Evolutionary conservation across 2,113 vertebrate genomes (phyloP), one percentile per base, ranked within the genome.

Genomic region (Columba livia): DNA sequence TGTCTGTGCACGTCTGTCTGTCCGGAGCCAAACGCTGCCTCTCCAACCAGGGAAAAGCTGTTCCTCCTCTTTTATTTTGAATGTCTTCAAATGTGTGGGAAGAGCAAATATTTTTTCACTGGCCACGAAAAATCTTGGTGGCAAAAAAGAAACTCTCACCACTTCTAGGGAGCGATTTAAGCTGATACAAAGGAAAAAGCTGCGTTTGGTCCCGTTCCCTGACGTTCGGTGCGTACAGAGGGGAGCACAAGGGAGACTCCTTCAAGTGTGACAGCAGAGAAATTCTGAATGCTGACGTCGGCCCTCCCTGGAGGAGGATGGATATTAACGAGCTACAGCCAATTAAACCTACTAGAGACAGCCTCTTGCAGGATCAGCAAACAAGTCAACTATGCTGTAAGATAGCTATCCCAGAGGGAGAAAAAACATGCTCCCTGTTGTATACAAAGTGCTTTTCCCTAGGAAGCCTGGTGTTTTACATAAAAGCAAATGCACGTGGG

Each of bases 401-500:
- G 53, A 50, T 6, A 72, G 28, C 71, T n/a, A 19, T 24, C 21
- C 19, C 42, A 66, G 56, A 51, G n/a, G 28, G 64, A 88, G 62
- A 56, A 61, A 57, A 26, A 47, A 51, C 54, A 38, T 1, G 11
- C 32, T 77, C 40, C 34, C 54, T 40, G 50, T 38, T 34, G 29
- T 36, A 24, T 4, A 26, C 7, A 1, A 50, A 70, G 51, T 10
- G n/a, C 7, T 81, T 70, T 51, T 48, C 60, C 26, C 34, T 47
- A 11, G 47, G 28, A 71, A 89, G 69, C 32, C 44, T 16, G 12
- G 18, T 7, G 31, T 34, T 90, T 57, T 13, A 77, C 20, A 34
- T 8, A 14, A 74, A 51, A 38, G 11, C 58, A 83, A 64, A 44
- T 0, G 0, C 28, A 32, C 0, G 0, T 50, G 15, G 48, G 28